Percentiles rank a stretch among this genome's conserved stretches.
phyloP scores from a whole-genome alignment of 2,113 vertebrate species.

The Plecotus auritus region DNA sequence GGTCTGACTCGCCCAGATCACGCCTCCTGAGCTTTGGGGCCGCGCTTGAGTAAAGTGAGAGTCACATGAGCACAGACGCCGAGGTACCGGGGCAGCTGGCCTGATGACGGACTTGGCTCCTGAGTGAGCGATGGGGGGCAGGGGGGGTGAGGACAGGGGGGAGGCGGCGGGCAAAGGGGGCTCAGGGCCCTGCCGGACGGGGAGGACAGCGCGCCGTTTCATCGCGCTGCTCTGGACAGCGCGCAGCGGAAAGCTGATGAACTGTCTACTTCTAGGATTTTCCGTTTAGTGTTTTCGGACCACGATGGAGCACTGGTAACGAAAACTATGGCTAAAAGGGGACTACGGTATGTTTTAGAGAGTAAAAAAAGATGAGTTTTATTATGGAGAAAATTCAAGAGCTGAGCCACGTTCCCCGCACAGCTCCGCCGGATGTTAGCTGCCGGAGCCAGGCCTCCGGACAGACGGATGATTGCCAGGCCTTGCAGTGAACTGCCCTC shows the following conservation, averaged over 20 bases:
- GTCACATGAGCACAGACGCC: background rate
- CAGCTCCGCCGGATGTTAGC: fast-evolving
- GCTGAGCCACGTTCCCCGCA: background rate
- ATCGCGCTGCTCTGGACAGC: background rate
- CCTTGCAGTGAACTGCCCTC: background rate
- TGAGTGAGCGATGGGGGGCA: too few relatives aligned
- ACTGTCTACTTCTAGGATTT: background rate
- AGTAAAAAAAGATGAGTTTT: background rate
- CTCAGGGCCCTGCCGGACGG: background rate
- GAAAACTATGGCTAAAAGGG: too few relatives aligned
- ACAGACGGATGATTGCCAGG: background rate
- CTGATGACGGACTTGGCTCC: background rate
- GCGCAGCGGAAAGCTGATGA: fast-evolving
- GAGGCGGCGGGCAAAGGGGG: background rate
- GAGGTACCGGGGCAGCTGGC: background rate
- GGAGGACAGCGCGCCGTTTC: background rate
- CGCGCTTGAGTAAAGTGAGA: background rate
- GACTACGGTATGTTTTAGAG: background rate
- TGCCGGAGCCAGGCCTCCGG: background rate
- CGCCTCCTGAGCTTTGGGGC: background rate
- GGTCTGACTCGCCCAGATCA: background rate
- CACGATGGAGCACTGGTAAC: background rate
- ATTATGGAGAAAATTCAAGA: background rate
- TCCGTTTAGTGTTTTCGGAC: background rate
- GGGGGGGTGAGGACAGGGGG: fast-evolving